phyloP scores from a whole-genome alignment of 2,797 vertebrate genomes.

The Sebastes hopkinsi region DNA sequence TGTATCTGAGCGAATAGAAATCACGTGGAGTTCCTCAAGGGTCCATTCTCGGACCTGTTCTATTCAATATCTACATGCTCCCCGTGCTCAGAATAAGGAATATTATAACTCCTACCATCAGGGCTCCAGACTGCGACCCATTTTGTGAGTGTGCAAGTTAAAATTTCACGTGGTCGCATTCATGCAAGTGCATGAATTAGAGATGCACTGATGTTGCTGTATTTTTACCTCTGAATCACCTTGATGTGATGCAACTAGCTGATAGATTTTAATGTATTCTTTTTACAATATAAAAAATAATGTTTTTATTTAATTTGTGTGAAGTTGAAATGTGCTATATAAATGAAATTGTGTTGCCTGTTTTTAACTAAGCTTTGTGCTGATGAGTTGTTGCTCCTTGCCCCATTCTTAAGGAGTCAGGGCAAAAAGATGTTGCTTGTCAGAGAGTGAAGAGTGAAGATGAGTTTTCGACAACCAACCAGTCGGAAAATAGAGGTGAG shows the following conservation, averaged over 20 bases:
- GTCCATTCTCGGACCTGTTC: too few species aligned
- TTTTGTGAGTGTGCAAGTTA: too few species aligned
- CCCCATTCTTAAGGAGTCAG: not conserved
- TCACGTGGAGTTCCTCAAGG: too few species aligned
- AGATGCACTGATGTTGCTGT: too few species aligned
- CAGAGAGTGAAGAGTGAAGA: not conserved
- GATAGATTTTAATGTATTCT: not conserved
- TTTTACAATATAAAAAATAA: not conserved
- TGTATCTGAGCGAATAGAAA: too few species aligned
- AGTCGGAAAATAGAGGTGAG: constrained; percentile 9
- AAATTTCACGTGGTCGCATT: too few species aligned
- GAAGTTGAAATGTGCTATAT: not conserved
- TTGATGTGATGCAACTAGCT: not conserved
- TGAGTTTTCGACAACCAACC: not conserved
- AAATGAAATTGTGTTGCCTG: not conserved
- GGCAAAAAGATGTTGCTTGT: not conserved
- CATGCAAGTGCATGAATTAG: too few species aligned
- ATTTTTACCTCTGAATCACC: not conserved
- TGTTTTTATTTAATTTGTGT: not conserved
- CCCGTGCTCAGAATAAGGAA: too few species aligned
- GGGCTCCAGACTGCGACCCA: too few species aligned
- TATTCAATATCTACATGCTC: too few species aligned
- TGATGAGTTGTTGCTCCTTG: not conserved
- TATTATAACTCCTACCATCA: too few species aligned
- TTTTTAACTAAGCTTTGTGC: not conserved